Evolutionary conservation across 1,140 invertebrate species (phyloP), one percentile per base, ranked within the genome.

Genomic region (Pseudomyrmex pallidus): DNA sequence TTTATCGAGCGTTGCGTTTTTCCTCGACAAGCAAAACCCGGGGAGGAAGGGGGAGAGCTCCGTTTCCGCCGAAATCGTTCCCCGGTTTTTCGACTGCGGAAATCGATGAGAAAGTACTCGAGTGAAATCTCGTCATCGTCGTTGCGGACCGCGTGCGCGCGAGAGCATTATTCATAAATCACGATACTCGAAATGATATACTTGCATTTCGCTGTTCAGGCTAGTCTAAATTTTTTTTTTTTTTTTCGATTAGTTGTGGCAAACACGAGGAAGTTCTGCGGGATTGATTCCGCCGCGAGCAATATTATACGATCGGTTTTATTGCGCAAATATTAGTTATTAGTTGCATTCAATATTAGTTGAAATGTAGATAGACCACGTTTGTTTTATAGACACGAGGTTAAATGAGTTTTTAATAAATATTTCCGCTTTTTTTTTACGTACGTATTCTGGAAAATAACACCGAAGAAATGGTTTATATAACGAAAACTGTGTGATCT

Each of bases 1-100:
- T 88, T 88, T 85, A 88, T 88, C 61, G 83, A 73, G 59, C 68
- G 78, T 83, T 62, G 46, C 56, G 57, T 54, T 78, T 84, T 52
- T 66, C 46, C 50, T 46, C 74, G 67, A 77, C 50, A 48, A 85
- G 50, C 76, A 87, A 85, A 77, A 77, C 74, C 4, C 74, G 59
- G 57, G 9, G 17, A 13, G 46, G 70, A 22, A 52, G 35, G 5
- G 35, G 35, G 35, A 35, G 5, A 35, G 7, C 35, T 70, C 66
- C 54, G 66, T 80, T 72, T 70, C 54, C 54, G 76, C 76, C 54
- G 54, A 80, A 80, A 54, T 35, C 50, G 63, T 56, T 52, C 48
- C 22, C 35, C 20, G n/a, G 52, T 59, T 66, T 66, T 54, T 59
- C 44, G 20, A 54, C 66, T 17, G 15, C 44, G 52, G 59, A 25